Evolutionary conservation across 2,797 vertebrate species (phyloP).

Genomic region (Sebastes oblongus): DNA sequence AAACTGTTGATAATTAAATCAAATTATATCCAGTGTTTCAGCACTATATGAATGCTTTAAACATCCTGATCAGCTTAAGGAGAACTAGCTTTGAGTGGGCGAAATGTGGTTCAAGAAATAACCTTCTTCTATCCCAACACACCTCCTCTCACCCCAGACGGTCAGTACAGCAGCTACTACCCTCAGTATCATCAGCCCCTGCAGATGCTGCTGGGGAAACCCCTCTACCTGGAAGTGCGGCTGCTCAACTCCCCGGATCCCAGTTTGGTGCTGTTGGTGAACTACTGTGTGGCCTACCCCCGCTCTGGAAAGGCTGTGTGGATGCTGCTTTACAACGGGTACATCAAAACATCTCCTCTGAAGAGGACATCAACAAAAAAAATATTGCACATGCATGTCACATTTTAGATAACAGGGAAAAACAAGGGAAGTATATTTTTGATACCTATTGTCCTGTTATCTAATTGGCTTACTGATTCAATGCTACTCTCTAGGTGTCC

Average conservation of each 20-base stretch:
- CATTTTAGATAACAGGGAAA: neutral
- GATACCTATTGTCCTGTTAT: neutral
- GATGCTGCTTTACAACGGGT: slow-evolving; percentile 86
- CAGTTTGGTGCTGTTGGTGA: slow-evolving; percentile 78
- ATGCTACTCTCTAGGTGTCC: slow-evolving; percentile 72
- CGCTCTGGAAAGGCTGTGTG: slow-evolving; percentile 81
- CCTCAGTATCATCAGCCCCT: slow-evolving; percentile 85
- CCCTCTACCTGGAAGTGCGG: slow-evolving; percentile 82
- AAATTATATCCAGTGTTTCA: neutral
- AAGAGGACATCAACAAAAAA: neutral
- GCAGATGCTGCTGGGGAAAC: slow-evolving; percentile 79
- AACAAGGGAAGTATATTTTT: neutral
- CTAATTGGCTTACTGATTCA: neutral
- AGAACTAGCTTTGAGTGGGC: neutral
- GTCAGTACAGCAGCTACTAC: slow-evolving; percentile 76
- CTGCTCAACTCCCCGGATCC: slow-evolving; percentile 80
- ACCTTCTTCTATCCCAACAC: neutral
- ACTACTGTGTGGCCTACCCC: slow-evolving; percentile 85
- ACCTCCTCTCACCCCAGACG: slow-evolving; percentile 60
- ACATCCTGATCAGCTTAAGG: neutral
- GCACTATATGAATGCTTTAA: neutral
- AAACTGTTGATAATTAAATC: neutral
- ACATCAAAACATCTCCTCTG: neutral
- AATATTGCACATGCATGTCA: neutral
- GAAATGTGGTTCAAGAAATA: neutral